Evolutionary conservation across 2,113 vertebrate genomes (phyloP).

Genomic region (human): DNA sequence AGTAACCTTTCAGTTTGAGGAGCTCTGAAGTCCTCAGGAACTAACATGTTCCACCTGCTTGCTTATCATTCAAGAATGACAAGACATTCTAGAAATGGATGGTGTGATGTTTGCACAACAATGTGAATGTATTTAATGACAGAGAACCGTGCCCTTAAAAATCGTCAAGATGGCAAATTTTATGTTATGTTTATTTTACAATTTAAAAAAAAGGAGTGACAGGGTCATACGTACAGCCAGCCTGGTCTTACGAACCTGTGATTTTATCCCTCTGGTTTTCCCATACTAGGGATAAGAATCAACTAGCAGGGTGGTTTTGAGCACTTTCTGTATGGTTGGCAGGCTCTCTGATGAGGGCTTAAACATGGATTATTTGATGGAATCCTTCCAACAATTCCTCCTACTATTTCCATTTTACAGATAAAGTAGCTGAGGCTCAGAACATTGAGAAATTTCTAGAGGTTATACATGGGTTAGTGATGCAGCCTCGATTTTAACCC

Average conservation of each 20-base stretch:
- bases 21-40: background rate
- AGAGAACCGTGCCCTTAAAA: background rate
- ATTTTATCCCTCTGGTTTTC: background rate
- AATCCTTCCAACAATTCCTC: background rate
- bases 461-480: background rate
- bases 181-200: background rate
- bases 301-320: background rate
- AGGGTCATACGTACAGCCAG: background rate
- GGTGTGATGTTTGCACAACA: too few relatives aligned
- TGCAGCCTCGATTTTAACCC: background rate
- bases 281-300: background rate
- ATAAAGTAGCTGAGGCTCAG: background rate
- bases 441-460: background rate
- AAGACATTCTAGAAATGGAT: background rate
- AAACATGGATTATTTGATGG: background rate
- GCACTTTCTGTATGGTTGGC: background rate
- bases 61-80: background rate
- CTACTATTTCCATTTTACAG: background rate
- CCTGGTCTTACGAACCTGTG: background rate
- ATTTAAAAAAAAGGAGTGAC: background rate
- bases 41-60: accelerated
- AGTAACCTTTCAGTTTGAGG: background rate
- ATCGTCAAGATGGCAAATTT: background rate
- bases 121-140: background rate
- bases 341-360: accelerated